Percentiles rank a stretch among this genome's conserved stretches.
phyloP scores from a whole-genome alignment of 2,888 invertebrate genomes.

The Apamea anceps region DNA sequence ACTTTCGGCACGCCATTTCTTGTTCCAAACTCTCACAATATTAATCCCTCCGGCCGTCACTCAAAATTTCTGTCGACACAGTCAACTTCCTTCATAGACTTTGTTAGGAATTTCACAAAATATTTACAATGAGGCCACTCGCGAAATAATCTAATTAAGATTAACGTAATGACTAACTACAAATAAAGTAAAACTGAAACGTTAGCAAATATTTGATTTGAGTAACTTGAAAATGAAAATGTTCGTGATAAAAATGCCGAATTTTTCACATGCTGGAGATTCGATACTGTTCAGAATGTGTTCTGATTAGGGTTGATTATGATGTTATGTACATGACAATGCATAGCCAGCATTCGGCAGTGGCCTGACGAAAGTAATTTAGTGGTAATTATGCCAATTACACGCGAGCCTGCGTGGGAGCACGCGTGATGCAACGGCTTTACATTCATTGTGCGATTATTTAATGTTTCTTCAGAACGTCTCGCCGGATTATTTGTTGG shows the following conservation, averaged over 20 bases:
- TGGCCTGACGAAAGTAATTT: slow-evolving; percentile 81
- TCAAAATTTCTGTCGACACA: slow-evolving; percentile 23
- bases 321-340: slow-evolving; percentile 58
- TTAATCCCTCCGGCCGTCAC: slow-evolving; percentile 12
- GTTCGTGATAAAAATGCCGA: slow-evolving; percentile 14
- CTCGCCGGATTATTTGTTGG: slow-evolving; percentile 71
- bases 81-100: slow-evolving; percentile 26
- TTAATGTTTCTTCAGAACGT: slow-evolving; percentile 73
- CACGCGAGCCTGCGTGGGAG: slow-evolving; percentile 76
- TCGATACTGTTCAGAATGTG: slow-evolving; percentile 17
- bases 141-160: slow-evolving; percentile 53
- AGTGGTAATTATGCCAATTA: slow-evolving; percentile 85
- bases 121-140: slow-evolving; percentile 47
- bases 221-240: slow-evolving; percentile 19
- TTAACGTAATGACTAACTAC: slow-evolving; percentile 49
- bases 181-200: slow-evolving; percentile 37
- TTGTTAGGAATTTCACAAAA: slow-evolving; percentile 39
- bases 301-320: slow-evolving; percentile 55
- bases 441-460: slow-evolving; percentile 77
- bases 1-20: not conserved
- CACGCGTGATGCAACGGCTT: slow-evolving; percentile 75
- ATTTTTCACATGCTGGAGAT: slow-evolving; percentile 29
- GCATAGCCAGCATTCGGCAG: slow-evolving; percentile 66
- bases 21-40: slow-evolving; percentile 7
- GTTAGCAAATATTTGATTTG: slow-evolving; percentile 32